Evolutionary conservation across 2,888 invertebrate genomes (phyloP).

Genomic region (Ecdyonurus torrentis): DNA sequence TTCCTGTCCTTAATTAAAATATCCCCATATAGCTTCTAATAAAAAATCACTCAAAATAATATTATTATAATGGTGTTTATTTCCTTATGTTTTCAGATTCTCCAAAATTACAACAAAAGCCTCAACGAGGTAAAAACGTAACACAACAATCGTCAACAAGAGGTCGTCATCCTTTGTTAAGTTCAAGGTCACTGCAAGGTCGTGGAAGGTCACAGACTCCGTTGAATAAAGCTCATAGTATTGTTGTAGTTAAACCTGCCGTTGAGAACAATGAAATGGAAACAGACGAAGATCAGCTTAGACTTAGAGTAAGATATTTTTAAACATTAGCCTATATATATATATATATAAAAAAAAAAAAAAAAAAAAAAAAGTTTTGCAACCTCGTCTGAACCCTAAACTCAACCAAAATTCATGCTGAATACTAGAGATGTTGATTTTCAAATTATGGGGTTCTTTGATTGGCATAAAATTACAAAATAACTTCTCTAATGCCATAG

Average conservation of each 20-base stretch:
- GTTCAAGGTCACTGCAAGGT: neutral
- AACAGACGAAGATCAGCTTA: constrained; percentile 56
- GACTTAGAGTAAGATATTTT: constrained; percentile 39
- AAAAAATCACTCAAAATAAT: too few relatives aligned
- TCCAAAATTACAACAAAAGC: constrained; percentile 56
- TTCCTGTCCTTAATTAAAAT: too few relatives aligned
- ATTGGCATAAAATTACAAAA: too few relatives aligned
- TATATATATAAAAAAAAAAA: neutral
- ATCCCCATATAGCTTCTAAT: too few relatives aligned
- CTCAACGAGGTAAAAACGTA: constrained; percentile 21
- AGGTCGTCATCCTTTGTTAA: neutral
- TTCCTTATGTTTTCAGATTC: constrained; percentile 63
- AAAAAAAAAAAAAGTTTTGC: too few relatives aligned
- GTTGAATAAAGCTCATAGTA: constrained; percentile 43
- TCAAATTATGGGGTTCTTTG: too few relatives aligned
- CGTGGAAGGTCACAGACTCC: constrained; percentile 4
- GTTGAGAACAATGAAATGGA: constrained; percentile 40
- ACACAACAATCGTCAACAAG: neutral
- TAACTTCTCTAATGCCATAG: too few relatives aligned
- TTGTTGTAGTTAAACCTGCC: constrained; percentile 60
- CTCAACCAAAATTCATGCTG: too few relatives aligned
- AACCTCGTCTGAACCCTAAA: too few relatives aligned
- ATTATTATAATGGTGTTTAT: too few relatives aligned
- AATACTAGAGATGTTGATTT: too few relatives aligned
- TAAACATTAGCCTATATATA: neutral